Conservation (phyloP, 2,797 vertebrate genomes). For the Lepidocolaptes lacrymiger region DNA sequence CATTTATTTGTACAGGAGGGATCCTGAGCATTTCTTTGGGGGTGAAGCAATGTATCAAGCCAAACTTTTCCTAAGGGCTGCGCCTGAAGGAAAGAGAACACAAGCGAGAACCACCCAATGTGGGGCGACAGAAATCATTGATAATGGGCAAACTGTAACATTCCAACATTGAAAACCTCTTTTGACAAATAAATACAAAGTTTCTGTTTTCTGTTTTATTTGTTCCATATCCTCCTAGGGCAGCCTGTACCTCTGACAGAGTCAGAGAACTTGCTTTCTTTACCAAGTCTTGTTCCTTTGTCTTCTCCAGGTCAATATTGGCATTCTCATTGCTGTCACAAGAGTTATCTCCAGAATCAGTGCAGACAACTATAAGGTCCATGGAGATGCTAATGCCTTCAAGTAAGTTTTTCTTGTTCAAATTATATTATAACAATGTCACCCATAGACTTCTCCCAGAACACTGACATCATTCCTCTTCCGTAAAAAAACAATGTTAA, state of each 20-base stretch:
- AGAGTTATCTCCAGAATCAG: slow-evolving; percentile 96
- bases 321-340: slow-evolving; percentile 93
- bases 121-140: not conserved
- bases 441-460: not conserved
- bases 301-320: slow-evolving; percentile 87
- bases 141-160: accelerated
- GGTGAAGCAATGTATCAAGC: accelerated
- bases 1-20: not conserved
- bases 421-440: not conserved
- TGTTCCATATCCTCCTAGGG: not conserved
- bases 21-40: not conserved
- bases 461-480: not conserved
- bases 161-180: not conserved
- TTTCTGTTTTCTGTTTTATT: not conserved
- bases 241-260: not conserved
- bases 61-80: not conserved
- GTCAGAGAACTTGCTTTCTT: not conserved
- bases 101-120: not conserved
- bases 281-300: not conserved
- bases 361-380: slow-evolving; percentile 92
- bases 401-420: slow-evolving; percentile 83
- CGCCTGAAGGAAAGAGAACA: not conserved
- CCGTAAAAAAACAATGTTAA: not conserved
- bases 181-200: not conserved
- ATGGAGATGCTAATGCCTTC: slow-evolving; percentile 89